Base-by-base conservation (phyloP, 2,888 invertebrate species). In the Augiades crinisus region DNA sequence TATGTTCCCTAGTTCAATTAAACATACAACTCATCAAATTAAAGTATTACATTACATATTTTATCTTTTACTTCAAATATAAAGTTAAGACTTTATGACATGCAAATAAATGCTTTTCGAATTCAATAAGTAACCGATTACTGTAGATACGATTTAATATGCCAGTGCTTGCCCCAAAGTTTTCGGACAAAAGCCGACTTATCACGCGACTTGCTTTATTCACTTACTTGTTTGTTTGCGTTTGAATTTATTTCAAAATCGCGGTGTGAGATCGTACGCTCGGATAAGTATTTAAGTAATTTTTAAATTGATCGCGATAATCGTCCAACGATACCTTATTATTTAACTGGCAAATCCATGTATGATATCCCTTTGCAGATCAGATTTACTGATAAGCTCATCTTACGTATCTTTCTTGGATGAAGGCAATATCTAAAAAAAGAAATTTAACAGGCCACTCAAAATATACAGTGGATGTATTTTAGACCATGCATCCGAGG, bases 171-270 rank as follows among this genome's bases (percentile, higher is more conserved):
- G 17, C 21, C 36, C 19, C 14, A 14, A 56, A 57, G 52, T 31
- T 53, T 56, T 55, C 45, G 54, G 55, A 52, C 47, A 38, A 57
- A 61, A 60, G 53, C 43, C 54, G 55, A 58, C 57, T 60, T 60
- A 60, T 58, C 66, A 69, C 62, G 68, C 65, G 57, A 68, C 54
- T 57, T 54, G 57, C 27, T 58, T 59, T 58, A 56, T 59, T 56
- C 54, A 52, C 40, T 47, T 37, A 46, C 27, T 12, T 14, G 13
- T n/a, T 36, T 51, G 49, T 51, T 41, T 49, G 37, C 33, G 12
- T 41, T 41, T 49, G 40, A 49, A 41, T 41, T 49, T 49, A 22
- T 40, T 33, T 16, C 16, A 8, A 33, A 38, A 38, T 30, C 7
- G 33, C 47, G 40, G 22, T 22, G 40, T 40, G 41, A 33, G 41